A percentile compares a stretch with the other conserved stretches of the same genome.
These are phyloP conservation scores for Ichneumon xanthorius DNA, from an alignment of 2,888 invertebrate genomes.

Conservation along the genomic window DNA sequence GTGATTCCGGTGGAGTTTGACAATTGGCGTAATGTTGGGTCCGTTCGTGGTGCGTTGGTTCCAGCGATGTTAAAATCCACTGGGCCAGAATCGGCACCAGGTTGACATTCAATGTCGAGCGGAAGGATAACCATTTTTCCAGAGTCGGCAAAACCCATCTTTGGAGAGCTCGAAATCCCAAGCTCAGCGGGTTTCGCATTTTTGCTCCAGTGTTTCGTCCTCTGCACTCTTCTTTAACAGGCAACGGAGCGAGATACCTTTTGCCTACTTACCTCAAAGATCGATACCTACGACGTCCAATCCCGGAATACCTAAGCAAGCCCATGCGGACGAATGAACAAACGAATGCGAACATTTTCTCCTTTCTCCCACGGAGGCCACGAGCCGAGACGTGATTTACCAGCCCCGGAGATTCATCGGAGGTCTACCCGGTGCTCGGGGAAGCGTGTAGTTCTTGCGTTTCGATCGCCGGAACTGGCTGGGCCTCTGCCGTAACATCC, in stretches of 20 bases:
- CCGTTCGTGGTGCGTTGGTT: no score
- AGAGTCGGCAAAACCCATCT: not conserved
- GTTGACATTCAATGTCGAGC: no score
- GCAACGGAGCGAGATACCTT: not conserved
- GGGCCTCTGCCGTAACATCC: conserved; percentile 47
- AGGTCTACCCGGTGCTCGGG: conserved; percentile 18
- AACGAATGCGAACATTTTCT: conserved; percentile 13
- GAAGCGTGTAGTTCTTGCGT: conserved; percentile 33
- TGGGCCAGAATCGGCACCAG: no score
- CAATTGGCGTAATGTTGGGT: no score
- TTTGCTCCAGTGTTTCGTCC: not conserved
- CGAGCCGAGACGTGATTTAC: conserved; percentile 53
- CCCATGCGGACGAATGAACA: not conserved
- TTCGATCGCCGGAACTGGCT: conserved; percentile 22
- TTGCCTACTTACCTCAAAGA: conserved; percentile 13
- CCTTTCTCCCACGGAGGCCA: not conserved
- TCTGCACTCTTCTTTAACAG: not conserved
- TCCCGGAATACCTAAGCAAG: conserved; percentile 28
- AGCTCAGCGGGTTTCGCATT: not conserved
- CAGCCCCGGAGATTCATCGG: conserved; percentile 19
- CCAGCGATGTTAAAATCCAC: no score
- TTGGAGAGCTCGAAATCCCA: not conserved
- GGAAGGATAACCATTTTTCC: not conserved
- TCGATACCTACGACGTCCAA: conserved; percentile 12
- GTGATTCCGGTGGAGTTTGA: not conserved